A percentile compares a stretch with the other conserved stretches of the same genome.
phyloP scores from a whole-genome alignment of 1,140 invertebrate species.

The Tetranychus cinnabarinus region DNA sequence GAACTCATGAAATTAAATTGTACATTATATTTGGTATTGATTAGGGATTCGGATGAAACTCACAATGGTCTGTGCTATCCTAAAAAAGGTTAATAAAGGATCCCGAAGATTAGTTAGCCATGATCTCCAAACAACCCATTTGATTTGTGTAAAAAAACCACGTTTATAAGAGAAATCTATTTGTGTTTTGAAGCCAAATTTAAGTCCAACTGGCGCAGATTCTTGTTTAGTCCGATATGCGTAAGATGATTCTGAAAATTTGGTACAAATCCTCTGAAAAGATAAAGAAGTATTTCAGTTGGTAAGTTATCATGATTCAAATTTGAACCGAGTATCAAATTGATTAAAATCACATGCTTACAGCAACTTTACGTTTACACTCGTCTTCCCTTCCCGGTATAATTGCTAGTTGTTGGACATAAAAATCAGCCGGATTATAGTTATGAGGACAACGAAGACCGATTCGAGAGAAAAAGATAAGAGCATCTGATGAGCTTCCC shows the following conservation, averaged over 20 bases:
- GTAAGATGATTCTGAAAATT: neutral
- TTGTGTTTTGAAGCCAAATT: neutral
- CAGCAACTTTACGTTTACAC: conserved; percentile 18
- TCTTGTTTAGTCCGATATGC: neutral
- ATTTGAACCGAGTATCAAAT: neutral
- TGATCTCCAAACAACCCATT: conserved; percentile 65
- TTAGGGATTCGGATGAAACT: conserved; percentile 19
- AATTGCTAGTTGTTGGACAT: conserved; percentile 30
- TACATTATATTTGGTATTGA: neutral
- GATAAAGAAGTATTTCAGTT: neutral
- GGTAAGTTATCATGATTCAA: neutral
- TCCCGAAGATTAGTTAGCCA: conserved; percentile 68
- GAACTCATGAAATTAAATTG: neutral
- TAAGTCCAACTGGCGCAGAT: neutral
- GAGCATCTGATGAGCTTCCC: conserved; percentile 43
- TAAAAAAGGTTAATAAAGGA: conserved; percentile 62
- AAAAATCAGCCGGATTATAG: conserved; percentile 67
- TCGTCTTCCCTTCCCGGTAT: conserved; percentile 52
- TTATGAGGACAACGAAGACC: conserved; percentile 46
- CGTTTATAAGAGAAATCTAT: conserved; percentile 27
- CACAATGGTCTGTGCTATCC: conserved; percentile 65
- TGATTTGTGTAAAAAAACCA: conserved; percentile 63
- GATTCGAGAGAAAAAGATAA: conserved; percentile 45
- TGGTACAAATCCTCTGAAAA: conserved; percentile 24
- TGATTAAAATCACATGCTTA: conserved; percentile 4